phyloP scores from a whole-genome alignment of 2,113 vertebrate genomes.

The Chitala chitala region DNA sequence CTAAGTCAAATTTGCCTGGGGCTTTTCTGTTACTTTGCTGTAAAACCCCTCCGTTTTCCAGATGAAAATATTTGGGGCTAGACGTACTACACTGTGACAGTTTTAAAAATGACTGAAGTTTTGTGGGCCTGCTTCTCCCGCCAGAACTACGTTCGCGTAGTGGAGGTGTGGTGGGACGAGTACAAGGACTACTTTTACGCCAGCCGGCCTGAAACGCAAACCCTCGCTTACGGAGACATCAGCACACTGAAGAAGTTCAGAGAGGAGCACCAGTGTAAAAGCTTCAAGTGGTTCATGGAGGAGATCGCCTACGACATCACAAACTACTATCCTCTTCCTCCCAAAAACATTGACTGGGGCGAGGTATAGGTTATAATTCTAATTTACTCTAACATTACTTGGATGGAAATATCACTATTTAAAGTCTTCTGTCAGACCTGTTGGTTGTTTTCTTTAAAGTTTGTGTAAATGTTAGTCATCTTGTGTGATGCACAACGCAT shows the following conservation, averaged over 20 bases:
- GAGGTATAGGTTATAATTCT: slow-evolving; percentile 62
- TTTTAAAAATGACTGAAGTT: neutral
- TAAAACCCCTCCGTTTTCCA: too few species aligned
- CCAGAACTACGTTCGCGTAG: slow-evolving; percentile 95
- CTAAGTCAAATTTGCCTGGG: too few species aligned
- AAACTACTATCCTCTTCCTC: slow-evolving; percentile 82
- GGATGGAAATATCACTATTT: neutral
- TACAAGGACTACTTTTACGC: slow-evolving; percentile 98
- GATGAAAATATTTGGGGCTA: too few species aligned
- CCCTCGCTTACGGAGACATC: slow-evolving; percentile 86
- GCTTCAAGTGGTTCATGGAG: slow-evolving; percentile 99
- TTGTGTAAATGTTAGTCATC: too few species aligned
- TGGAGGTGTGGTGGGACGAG: slow-evolving; percentile 98
- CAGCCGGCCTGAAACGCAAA: slow-evolving; percentile 90
- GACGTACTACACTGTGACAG: too few species aligned
- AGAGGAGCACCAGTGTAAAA: slow-evolving; percentile 94
- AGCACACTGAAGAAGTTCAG: slow-evolving; percentile 89
- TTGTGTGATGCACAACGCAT: too few species aligned
- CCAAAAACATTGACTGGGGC: slow-evolving; percentile 95
- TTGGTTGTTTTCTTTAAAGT: too few species aligned
- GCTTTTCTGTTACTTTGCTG: too few species aligned
- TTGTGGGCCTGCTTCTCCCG: neutral
- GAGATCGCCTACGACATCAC: slow-evolving; percentile 96
- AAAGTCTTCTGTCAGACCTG: too few species aligned
- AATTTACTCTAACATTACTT: neutral